Evolutionary conservation across 2,888 invertebrate genomes (phyloP).

Genomic region (Tenthredo livida): DNA sequence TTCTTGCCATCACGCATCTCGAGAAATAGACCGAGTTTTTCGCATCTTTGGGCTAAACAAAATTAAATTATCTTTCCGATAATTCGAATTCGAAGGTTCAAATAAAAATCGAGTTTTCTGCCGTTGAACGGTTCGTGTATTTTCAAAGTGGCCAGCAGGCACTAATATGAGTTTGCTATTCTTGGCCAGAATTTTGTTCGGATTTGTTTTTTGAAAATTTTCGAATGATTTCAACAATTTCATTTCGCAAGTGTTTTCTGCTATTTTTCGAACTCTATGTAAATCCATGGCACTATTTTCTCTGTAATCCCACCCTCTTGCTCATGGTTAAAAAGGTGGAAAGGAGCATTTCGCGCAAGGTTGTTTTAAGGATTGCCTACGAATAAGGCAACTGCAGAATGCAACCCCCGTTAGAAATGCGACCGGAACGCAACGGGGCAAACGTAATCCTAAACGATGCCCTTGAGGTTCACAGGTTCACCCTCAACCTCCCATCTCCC

Average conservation of each 20-base stretch:
- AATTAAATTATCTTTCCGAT: no score
- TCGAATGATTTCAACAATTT: neutral
- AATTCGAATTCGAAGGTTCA: no score
- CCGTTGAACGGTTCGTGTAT: no score
- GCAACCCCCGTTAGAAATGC: constrained; percentile 20
- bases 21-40: no score
- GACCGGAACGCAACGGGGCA: constrained; percentile 51
- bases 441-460: constrained; percentile 62
- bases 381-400: constrained; percentile 2
- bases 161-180: no score
- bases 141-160: no score
- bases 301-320: neutral
- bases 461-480: constrained; percentile 65
- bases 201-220: neutral
- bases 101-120: no score
- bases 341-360: neutral
- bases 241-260: neutral
- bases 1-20: no score
- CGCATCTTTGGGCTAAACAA: no score
- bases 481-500: constrained; percentile 55
- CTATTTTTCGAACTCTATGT: neutral
- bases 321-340: neutral
- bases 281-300: neutral
- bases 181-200: no score
- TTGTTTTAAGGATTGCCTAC: constrained; percentile 18